phyloP scores from a whole-genome alignment of 2,797 vertebrate species.

The Hippocampus kuda region DNA sequence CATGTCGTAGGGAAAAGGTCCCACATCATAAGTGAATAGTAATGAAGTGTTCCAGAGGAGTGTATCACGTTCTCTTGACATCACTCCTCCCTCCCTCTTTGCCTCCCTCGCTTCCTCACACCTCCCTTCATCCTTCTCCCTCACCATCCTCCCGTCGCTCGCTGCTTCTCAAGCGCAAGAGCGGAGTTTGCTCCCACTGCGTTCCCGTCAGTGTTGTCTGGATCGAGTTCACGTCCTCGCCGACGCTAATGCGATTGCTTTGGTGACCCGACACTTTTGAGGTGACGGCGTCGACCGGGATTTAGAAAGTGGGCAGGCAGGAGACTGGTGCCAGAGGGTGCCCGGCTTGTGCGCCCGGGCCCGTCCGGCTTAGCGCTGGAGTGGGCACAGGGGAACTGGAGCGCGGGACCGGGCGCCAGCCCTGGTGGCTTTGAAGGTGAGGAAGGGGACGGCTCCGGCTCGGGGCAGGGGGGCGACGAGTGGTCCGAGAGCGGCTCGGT shows the following conservation, averaged over 20 bases:
- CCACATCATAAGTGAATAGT: neutral
- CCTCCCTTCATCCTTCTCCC: constrained; percentile 28
- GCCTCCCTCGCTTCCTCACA: constrained; percentile 17
- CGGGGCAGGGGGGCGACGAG: constrained; percentile 72
- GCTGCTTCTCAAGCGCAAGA: constrained; percentile 35
- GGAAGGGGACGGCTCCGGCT: constrained; percentile 57
- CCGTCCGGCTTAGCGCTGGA: constrained; percentile 46
- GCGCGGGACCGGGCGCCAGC: constrained; percentile 49
- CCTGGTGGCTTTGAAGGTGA: constrained; percentile 40
- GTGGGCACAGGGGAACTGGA: constrained; percentile 67
- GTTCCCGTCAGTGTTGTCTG: constrained; percentile 4
- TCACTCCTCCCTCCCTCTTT: constrained; percentile 21
- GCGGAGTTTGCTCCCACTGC: constrained; percentile 31
- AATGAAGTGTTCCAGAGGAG: neutral
- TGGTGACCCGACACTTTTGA: neutral
- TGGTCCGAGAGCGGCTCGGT: constrained; percentile 70
- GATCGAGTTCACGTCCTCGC: neutral
- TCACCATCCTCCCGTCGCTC: constrained; percentile 21
- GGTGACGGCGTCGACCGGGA: constrained; percentile 40
- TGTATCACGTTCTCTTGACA: neutral
- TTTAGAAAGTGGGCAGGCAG: constrained; percentile 50
- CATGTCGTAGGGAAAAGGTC: neutral
- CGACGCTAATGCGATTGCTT: neutral
- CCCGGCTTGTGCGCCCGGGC: constrained; percentile 46
- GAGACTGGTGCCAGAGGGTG: constrained; percentile 53